These are phyloP conservation scores for Homarus gammarus DNA, from an alignment of 2,888 invertebrate genomes.

Conservation along the genomic window DNA sequence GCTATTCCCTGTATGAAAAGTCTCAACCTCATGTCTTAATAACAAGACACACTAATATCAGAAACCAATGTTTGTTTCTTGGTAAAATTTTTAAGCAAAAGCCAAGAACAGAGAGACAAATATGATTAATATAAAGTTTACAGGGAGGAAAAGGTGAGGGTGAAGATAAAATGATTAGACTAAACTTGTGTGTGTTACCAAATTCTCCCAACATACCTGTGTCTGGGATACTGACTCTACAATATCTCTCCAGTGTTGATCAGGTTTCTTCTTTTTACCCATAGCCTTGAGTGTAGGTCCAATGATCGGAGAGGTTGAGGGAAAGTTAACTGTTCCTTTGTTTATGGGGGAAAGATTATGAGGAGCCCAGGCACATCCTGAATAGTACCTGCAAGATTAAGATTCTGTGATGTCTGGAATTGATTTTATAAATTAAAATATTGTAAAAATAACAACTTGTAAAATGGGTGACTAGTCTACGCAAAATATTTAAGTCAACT, in stretches of 20 bases:
- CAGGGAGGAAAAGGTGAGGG: neutral
- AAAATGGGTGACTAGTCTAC: no score
- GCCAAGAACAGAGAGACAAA: no score
- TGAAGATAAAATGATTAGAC: neutral
- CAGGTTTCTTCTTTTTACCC: neutral
- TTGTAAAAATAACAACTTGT: no score
- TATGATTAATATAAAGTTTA: no score
- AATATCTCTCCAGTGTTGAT: conserved; percentile 29
- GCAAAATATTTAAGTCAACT: no score
- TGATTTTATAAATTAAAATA: no score
- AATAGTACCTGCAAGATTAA: conserved; percentile 2
- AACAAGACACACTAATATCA: no score
- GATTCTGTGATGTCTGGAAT: no score
- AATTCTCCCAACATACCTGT: neutral
- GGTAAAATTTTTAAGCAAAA: no score
- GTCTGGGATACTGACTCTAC: conserved; percentile 16
- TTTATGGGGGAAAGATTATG: neutral
- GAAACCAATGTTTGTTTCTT: no score
- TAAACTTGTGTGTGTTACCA: neutral
- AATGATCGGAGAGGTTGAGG: conserved; percentile 1
- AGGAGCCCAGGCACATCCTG: conserved; percentile 31
- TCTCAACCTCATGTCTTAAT: no score
- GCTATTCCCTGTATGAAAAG: neutral
- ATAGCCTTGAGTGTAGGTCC: conserved; percentile 37
- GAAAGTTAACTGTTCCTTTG: neutral